phyloP scores from a whole-genome alignment of 2,888 invertebrate genomes.

The Torymus aiolomorphi region DNA sequence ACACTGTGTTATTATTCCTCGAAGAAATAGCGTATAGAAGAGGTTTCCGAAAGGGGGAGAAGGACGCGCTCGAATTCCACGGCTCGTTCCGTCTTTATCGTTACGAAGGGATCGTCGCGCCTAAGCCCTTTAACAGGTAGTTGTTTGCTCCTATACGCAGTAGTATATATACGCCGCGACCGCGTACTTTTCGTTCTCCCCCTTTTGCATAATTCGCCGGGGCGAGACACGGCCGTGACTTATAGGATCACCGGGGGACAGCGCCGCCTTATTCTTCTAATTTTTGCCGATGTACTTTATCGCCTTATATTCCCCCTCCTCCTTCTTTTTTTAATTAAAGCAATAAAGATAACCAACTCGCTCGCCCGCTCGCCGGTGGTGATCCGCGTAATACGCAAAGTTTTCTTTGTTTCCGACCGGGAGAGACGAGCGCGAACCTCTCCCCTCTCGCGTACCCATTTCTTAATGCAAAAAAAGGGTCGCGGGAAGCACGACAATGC shows the following conservation, averaged over 20 bases:
- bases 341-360: slow-evolving; percentile 44
- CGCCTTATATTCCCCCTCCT: neutral
- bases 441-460: neutral
- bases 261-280: slow-evolving; percentile 8
- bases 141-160: slow-evolving; percentile 46
- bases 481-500: slow-evolving; percentile 66
- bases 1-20: too few species aligned
- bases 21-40: too few species aligned
- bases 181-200: neutral
- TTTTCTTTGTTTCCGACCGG: slow-evolving; percentile 42
- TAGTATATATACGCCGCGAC: neutral
- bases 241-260: neutral
- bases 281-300: slow-evolving; percentile 39
- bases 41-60: too few species aligned
- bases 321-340: slow-evolving; percentile 43
- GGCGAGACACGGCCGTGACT: neutral
- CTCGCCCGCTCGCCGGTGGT: neutral
- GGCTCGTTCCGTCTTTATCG: slow-evolving; percentile 11
- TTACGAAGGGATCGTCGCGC: slow-evolving; percentile 16
- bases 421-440: neutral
- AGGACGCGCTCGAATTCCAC: neutral
- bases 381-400: slow-evolving; percentile 13
- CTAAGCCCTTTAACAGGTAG: slow-evolving; percentile 57
- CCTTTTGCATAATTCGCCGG: slow-evolving; percentile 16
- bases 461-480: slow-evolving; percentile 43